phyloP scores from a whole-genome alignment of 2,797 vertebrate species.

The Numenius phaeopus region DNA sequence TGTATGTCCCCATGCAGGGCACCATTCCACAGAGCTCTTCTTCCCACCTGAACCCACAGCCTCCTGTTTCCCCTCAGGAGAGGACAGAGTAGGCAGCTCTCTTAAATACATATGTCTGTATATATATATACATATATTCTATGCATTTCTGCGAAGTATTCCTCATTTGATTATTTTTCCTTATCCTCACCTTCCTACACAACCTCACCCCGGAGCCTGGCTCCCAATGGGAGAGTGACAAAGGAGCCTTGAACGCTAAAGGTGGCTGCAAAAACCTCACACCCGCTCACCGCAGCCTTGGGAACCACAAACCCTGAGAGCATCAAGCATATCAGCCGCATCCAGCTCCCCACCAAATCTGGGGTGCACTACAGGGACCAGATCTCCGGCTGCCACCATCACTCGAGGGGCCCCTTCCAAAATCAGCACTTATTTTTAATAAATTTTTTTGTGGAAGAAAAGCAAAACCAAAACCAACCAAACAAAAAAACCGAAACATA shows the following conservation, averaged over 20 bases:
- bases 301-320: neutral
- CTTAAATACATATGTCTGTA: accelerated
- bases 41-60: neutral
- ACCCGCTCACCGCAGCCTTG: neutral
- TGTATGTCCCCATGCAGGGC: accelerated
- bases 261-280: neutral
- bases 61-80: neutral
- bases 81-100: neutral
- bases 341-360: neutral
- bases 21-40: neutral
- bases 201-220: accelerated
- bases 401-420: neutral
- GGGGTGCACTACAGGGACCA: neutral
- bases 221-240: neutral
- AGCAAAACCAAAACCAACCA: neutral
- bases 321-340: neutral
- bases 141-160: accelerated
- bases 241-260: neutral
- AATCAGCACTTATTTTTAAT: neutral
- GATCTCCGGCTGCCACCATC: neutral
- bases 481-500: no score
- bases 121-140: accelerated
- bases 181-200: neutral
- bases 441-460: neutral
- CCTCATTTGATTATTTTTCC: neutral